Percentiles rank a stretch among this genome's conserved stretches.
phyloP scores from a whole-genome alignment of 2,797 vertebrate species.

The Hephaestus fuliginosus region DNA sequence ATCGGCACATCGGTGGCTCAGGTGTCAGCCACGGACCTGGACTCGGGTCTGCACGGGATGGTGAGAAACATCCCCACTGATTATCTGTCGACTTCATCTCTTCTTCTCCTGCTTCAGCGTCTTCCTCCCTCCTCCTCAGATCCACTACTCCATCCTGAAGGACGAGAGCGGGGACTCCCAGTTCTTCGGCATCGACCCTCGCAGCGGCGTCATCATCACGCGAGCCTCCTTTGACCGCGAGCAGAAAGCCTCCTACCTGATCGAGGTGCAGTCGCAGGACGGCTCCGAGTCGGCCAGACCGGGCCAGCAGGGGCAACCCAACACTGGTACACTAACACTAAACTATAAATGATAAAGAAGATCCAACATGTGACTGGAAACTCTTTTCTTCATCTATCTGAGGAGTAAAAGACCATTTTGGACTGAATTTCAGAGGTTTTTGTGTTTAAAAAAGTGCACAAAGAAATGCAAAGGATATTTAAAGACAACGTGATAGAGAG shows the following conservation, averaged over 20 bases:
- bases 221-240: constrained; percentile 90
- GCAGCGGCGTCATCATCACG: constrained; percentile 86
- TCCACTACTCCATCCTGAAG: constrained; percentile 87
- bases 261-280: constrained; percentile 92
- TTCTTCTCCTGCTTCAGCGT: not conserved
- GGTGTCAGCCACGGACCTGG: constrained; percentile 90
- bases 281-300: constrained; percentile 89
- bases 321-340: constrained; percentile 84
- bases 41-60: constrained; percentile 90
- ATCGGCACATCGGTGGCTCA: constrained; percentile 88
- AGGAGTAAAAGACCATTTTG: not conserved
- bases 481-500: too few species aligned
- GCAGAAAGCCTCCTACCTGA: constrained; percentile 91
- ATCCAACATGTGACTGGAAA: not conserved
- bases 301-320: constrained; percentile 89
- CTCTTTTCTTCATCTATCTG: not conserved
- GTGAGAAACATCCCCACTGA: constrained; percentile 71
- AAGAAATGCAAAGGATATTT: too few species aligned
- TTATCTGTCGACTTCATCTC: rapidly evolving
- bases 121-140: constrained; percentile 54
- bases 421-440: too few species aligned
- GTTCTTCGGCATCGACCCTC: constrained; percentile 88
- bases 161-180: constrained; percentile 89
- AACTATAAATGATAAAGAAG: too few species aligned
- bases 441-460: too few species aligned